Evolutionary conservation across 2,888 invertebrate genomes (phyloP), one percentile per base, ranked within the genome.

Genomic region (Sympetrum striolatum): DNA sequence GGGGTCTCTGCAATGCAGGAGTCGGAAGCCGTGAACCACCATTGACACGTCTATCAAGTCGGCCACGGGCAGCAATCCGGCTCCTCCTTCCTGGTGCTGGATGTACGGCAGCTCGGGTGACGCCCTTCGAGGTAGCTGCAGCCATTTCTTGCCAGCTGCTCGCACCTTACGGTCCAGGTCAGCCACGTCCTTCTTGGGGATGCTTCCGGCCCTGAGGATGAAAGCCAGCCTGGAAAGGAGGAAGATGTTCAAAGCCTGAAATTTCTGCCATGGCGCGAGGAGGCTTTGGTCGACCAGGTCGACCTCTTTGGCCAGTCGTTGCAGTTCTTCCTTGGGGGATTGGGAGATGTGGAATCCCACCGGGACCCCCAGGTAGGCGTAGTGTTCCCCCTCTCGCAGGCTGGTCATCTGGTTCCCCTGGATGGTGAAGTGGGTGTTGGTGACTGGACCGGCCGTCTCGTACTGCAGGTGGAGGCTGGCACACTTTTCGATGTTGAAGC

Each of bases 331-430:
- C 25, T 82, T 90, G 10, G 92, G 92, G 6, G 92, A 91, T 37
- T 92, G 92, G 25, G 90, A 90, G 35, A 92, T 92, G 14, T 91
- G 91, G 91, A 92, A 92, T 0, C 93, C 93, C 2, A 93, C 93
- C 0, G 93, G 93, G 15, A 93, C 92, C 5, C 93, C 93, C n/a
- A 93, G 92, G 91, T 93, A 93, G 31, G 92, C 90, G 91, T 93
- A 92, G 0, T 92, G 82, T 79, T 92, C 81, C n/a, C 81, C 81
- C 22, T 81, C 81, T 44, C n/a, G 2, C 39, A n/a, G 44, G 22
- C 44, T 22, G 44, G 39, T 44, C 10, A 81, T 81, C 39, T 35
- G 1, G n/a, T 18, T n/a, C 0, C 81, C 81, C 39, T 81, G 81
- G 44, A 81, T 81, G 81, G 12, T 44, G 81, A n/a, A 44, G n/a